Evolutionary conservation across 2,888 invertebrate species (phyloP), one percentile per base, ranked within the genome.

Genomic region (Chironomus tentans): DNA sequence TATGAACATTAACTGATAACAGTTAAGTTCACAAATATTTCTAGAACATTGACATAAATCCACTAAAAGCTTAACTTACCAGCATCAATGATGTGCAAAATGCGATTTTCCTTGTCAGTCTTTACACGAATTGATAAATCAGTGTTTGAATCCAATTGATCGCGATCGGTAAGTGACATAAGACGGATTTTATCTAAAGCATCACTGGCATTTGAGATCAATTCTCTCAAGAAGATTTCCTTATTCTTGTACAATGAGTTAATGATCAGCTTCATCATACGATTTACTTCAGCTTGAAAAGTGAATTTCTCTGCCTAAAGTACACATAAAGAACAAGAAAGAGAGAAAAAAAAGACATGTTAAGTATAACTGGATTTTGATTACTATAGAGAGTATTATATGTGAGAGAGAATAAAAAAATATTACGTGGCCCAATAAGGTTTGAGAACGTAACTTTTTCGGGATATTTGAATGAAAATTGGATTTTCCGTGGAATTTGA

Each of bases 241-340:
- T 99, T 99, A 85, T 99, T 99, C 80, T 97, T 90, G 85, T 99
- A 99, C 7, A 99, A 87, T 7, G 99, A 99, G 86, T 99, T 99
- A 83, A 99, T 99, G 84, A 99, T 99, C 77, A 99, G 89, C 85
- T 99, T 99, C 99, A 99, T 99, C 97, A 99, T 98, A 77, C 98
- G 92, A 86, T 97, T 97, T 62, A 99, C 99, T 86, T 99, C 99
- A 0, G 99, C 97, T 86, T 99, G 95, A 87, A 98, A 98, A 28
- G 90, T 88, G 82, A 90, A 92, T 83, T 93, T 95, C 82, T 94
- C 92, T 0, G 97, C 91, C 81, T 84, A 38, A 77, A 76, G 50
- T 1, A 1, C 2, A 38, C 7, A 10, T 10, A 38, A 7, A 10
- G 7, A 38, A 38, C 1, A 38, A 38, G 5, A 72, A 75, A 68